Base-by-base conservation (phyloP, 1,140 invertebrate species). In the Saxidomus purpurata region DNA sequence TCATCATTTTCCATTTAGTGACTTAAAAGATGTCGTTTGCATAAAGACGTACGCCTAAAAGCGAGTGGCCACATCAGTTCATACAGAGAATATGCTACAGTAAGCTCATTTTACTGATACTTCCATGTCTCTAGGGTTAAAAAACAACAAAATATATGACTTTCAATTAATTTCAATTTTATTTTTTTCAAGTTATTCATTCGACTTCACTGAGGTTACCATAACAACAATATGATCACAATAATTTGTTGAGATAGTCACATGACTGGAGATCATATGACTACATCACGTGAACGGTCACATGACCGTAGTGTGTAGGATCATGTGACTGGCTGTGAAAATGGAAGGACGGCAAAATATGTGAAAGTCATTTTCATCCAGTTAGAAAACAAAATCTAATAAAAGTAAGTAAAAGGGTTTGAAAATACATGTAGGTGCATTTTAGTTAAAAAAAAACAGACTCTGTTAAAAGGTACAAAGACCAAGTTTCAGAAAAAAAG, bases 141-240 rank as follows among this genome's bases (percentile, higher is more conserved):
- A 28, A 19, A 38, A 71, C 13, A 71, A 71, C 67, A 71, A 71
- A n/a, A 38, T 28, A 38, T 34, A 71, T 8, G 17, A 38, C 19
- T 1, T 71, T 38, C 67, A 71, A 71, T 38, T 71, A 19, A 71
- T 71, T 71, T 71, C 34, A 71, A 71, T 71, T 52, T 79, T 76
- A 40, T 55, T 52, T 77, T 74, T 79, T 79, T 55, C 47, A 79
- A 55, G 47, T 79, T 36, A 79, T 52, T 55, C 25, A 79, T 79
- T 79, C 22, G 76, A 79, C 76, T 79, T 79, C 76, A 79, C 76
- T 79, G 76, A 79, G 76, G 76, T 79, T 79, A 79, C 43, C 76
- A 79, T 79, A 79, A 79, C 76, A 79, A 79, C 47, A 79, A 49
- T 55, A 79, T 79, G 40, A 79, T 52, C 67, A 71, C 67, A 71